Evolutionary conservation across 64 coral and sea anemone genomes (phyloP), one percentile per base, ranked within the genome.

Genomic region (Actinia tenebrosa): DNA sequence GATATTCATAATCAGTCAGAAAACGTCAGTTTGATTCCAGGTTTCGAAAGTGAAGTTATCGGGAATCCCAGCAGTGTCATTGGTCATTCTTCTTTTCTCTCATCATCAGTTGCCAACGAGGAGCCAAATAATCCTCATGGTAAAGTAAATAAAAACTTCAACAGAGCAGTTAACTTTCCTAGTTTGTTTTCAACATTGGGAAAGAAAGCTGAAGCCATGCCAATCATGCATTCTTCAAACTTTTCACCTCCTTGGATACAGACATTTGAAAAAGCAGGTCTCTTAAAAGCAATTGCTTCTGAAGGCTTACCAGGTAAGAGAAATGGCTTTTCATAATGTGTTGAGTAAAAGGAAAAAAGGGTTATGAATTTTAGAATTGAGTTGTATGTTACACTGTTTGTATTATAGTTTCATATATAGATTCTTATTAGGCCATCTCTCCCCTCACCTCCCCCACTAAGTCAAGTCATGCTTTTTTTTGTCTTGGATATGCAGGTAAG

Each of bases 261-360:
- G 17, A 81, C 79, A 16, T 53, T 20, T 81, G 79, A 81, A 81
- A 81, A 53, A 23, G 16, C 18, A 37, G 50, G 79, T 25, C 79
- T 81, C 10, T 22, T 37, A 20, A 81, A 81, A 23, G 44, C 16
- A 17, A 16, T 81, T 50, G 27, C 45, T 47, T 45, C 79, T 20
- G 44, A 81, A 81, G 79, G 44, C 18, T 81, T 81, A 22, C 6
- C 79, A 81, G 79, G 79, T 81, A 53, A 52, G 18, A 66, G 19
- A n/a, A 25, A 23, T 1, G 7, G 19, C 6, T 20, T n/a, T 0
- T 50, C 7, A 50, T 50, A 5, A 50, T 1, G 47, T 50, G 0
- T 2, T 50, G 47, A 50, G 47, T 50, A 50, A 50, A 50, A 37
- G 30, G 30, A 37, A 37, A 37, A 37, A 37, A 37, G 30, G 30